Percentiles rank a stretch among this genome's conserved stretches.
phyloP scores from a whole-genome alignment of 2,113 vertebrate genomes.

The Aepyceros melampus region DNA sequence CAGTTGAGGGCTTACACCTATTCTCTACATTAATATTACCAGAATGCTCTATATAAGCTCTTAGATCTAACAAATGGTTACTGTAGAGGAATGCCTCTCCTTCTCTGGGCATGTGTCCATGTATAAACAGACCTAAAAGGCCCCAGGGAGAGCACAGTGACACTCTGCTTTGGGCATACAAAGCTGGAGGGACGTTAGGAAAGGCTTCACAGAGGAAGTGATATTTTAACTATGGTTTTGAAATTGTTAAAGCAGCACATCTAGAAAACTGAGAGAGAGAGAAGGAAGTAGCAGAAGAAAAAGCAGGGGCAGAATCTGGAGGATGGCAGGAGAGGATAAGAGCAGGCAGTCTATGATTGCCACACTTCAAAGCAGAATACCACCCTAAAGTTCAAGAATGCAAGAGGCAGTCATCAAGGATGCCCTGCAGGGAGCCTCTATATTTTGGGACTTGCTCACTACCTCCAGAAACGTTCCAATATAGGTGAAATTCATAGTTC shows the following conservation, averaged over 20 bases:
- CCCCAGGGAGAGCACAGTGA: background rate
- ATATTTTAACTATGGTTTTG: background rate
- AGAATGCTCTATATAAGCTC: background rate
- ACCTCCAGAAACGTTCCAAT: background rate
- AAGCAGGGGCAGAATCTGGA: background rate
- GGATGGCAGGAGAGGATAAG: background rate
- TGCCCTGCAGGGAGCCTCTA: background rate
- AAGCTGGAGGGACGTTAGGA: background rate
- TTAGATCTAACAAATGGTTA: background rate
- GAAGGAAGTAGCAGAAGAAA: background rate
- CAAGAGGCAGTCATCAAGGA: background rate
- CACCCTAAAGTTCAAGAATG: background rate
- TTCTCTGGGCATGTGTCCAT: background rate
- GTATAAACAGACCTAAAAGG: background rate
- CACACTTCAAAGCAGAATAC: background rate
- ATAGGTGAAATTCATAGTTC: background rate
- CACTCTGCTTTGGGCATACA: background rate
- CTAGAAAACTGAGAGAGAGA: background rate
- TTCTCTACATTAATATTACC: background rate
- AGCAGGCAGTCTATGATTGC: background rate
- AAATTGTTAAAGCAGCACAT: background rate
- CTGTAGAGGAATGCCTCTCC: background rate
- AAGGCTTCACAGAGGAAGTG: background rate
- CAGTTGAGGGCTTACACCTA: background rate
- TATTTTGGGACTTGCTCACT: background rate